Evolutionary conservation across 2,113 vertebrate genomes (phyloP).

Genomic region (Cryptomyrus ogoouensis): DNA sequence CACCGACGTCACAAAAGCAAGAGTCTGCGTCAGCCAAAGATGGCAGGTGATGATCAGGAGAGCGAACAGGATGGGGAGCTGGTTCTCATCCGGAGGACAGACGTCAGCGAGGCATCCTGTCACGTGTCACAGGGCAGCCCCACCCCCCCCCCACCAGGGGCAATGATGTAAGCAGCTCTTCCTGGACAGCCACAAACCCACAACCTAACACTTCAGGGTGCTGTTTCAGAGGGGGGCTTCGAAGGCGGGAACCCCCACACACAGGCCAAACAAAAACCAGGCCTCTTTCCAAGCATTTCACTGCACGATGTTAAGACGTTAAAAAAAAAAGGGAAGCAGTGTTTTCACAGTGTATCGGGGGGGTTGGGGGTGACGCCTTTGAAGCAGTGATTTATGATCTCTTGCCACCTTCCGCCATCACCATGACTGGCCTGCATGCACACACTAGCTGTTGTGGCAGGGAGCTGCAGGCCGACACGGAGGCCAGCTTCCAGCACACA

Average conservation of each 20-base stretch:
- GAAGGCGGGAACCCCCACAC: neutral
- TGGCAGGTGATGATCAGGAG: neutral
- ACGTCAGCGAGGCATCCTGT: conserved; percentile 30
- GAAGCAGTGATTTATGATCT: neutral
- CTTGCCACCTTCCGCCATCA: neutral
- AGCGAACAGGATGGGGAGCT: conserved; percentile 35
- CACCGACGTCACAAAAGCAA: neutral
- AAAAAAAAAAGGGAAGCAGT: neutral
- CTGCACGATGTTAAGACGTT: neutral
- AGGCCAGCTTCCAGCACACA: neutral
- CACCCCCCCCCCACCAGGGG: conserved; percentile 10
- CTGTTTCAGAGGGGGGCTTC: neutral
- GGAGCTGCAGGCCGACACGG: neutral
- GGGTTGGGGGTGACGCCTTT: neutral
- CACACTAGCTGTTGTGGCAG: neutral
- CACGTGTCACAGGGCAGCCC: neutral
- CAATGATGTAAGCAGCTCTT: neutral
- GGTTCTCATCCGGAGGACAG: conserved; percentile 15
- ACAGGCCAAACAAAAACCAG: neutral
- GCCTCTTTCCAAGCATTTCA: neutral
- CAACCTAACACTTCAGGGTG: neutral
- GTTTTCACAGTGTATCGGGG: neutral
- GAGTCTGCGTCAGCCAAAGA: neutral
- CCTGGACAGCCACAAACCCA: conserved; percentile 11
- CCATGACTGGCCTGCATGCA: neutral